Evolutionary conservation across 1,140 invertebrate genomes (phyloP).

Genomic region (Tetragonula clypearis): DNA sequence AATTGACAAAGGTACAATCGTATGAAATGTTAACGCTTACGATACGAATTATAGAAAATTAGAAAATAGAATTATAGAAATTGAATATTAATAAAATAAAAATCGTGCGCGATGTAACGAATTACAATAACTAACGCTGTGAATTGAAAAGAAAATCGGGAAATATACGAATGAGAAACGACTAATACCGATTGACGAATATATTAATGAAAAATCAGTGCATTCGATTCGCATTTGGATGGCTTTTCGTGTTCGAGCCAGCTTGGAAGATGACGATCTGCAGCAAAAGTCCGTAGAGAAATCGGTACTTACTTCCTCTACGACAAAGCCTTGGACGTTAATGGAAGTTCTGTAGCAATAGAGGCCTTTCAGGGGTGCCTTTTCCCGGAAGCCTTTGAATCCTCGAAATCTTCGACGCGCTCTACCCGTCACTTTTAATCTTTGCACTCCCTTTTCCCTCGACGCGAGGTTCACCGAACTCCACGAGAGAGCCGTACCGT

Average conservation of each 20-base stretch:
- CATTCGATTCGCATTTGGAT: neutral
- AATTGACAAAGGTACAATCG: too few species aligned
- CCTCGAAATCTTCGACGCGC: conserved; percentile 24
- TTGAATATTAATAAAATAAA: too few species aligned
- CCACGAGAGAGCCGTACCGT: too few species aligned
- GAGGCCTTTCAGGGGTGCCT: conserved; percentile 12
- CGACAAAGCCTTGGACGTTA: conserved; percentile 22
- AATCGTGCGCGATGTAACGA: too few species aligned
- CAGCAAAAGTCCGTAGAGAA: neutral
- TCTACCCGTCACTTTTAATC: conserved; percentile 27
- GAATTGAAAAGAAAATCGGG: too few species aligned
- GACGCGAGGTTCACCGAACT: conserved; percentile 6
- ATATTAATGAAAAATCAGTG: neutral
- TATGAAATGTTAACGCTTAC: too few species aligned
- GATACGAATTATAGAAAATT: too few species aligned
- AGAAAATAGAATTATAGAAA: too few species aligned
- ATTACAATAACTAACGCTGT: too few species aligned
- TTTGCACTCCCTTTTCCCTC: neutral
- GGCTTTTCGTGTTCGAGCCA: neutral
- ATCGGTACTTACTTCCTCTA: neutral
- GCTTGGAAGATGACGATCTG: neutral
- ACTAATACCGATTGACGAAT: too few species aligned
- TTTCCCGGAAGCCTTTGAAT: conserved; percentile 36
- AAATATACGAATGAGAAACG: too few species aligned
- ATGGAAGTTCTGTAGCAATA: neutral